Base-by-base conservation (phyloP, 2,888 invertebrate genomes). In the Dicycla oo region DNA sequence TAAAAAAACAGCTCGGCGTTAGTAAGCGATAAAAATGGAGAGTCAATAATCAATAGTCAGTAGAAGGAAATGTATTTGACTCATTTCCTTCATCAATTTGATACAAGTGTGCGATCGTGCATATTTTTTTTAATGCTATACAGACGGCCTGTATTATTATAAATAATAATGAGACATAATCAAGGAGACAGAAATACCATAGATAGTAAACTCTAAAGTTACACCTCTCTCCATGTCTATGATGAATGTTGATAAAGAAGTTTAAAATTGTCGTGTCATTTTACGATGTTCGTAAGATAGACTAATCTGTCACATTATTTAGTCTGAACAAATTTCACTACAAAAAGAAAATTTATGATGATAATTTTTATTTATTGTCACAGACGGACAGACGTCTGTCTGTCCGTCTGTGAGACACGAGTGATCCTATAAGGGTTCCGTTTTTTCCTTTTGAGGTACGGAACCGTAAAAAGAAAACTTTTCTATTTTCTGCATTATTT, bases 191-290 rank as follows among this genome's bases (percentile, higher is more conserved):
- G 43, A 65, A 65, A 51, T 23, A 51, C 26, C 26, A 1, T 43
- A 30, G 43, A 61, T 54, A 54, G 61, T 40, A 13, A n/a, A 63
- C 54, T 72, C 30, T 63, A 49, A 8, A 62, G 63, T 63, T n/a
- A 73, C 26, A 49, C 26, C 23, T 57, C 26, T 70, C 23, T 62
- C 43, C 10, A 13, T 20, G 43, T 73, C 13, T 64, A 57, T 18
- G 49, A n/a, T n/a, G n/a, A n/a, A n/a, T n/a, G n/a, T n/a, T n/a
- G n/a, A 63, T 73, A 63, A 57, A 23, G n/a, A 34, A 73, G 26
- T 18, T 43, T 11, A 30, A 49, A 23, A 63, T 49, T 38, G 57
- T 18, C 26, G 13, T 51, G 56, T 73, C 56, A 73, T 73, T 51
- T 18, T 62, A 49, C 13, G 43, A 57, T 57, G 49, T 69, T 38